Evolutionary conservation across 2,797 vertebrate species (phyloP).

Genomic region (Gallirallus australis): DNA sequence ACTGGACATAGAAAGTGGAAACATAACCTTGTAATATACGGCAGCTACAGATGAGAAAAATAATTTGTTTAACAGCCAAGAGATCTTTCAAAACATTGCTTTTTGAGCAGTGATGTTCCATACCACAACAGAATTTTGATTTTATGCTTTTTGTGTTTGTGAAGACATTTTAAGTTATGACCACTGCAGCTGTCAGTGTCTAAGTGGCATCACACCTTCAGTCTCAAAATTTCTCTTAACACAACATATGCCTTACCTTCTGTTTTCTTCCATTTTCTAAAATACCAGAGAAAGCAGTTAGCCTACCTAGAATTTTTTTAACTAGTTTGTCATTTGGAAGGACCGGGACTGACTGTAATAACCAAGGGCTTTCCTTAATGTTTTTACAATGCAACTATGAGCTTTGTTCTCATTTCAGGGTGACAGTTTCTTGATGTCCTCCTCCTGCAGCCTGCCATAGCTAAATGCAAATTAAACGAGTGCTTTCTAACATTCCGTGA

Average conservation of each 20-base stretch:
- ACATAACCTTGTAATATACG: not conserved
- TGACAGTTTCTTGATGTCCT: conserved; percentile 19
- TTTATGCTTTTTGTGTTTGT: conserved; percentile 25
- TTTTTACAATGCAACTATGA: conserved; percentile 5
- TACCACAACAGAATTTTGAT: conserved; percentile 1
- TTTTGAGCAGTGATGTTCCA: not conserved
- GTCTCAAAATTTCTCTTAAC: conserved; percentile 37
- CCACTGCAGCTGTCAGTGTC: conserved; percentile 58
- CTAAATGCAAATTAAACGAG: not conserved
- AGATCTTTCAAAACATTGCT: not conserved
- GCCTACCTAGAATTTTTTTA: conserved; percentile 30
- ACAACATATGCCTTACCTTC: conserved; percentile 63
- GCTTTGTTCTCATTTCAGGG: conserved; percentile 19
- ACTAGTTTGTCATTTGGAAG: conserved; percentile 22
- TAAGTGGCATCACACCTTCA: conserved; percentile 64
- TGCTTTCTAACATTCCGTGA: not conserved
- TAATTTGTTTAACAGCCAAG: not conserved
- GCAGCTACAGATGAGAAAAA: not conserved
- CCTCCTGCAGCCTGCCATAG: not conserved
- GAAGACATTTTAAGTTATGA: conserved; percentile 43
- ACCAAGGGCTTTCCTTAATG: not conserved
- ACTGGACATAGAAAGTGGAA: not conserved
- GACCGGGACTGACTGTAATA: not conserved
- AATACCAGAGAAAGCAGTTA: conserved; percentile 37
- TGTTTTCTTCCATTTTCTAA: conserved; percentile 67